Percentiles rank a stretch among this genome's conserved stretches.
Evolutionary conservation across 2,888 invertebrate species (phyloP).

Genomic region (Lasiommata megera): DNA sequence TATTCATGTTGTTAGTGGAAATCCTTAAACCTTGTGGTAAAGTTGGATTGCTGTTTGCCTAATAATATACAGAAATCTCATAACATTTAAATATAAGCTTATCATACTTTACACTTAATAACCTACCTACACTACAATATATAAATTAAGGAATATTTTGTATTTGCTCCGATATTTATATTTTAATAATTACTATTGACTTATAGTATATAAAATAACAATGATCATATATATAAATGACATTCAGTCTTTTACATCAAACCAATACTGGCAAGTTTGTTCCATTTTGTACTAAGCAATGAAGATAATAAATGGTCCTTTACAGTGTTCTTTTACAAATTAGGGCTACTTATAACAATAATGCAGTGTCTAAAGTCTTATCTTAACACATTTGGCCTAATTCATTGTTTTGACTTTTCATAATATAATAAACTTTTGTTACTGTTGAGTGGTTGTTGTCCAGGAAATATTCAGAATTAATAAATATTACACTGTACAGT

Average conservation of each 20-base stretch:
- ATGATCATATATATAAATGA: slow-evolving; percentile 61
- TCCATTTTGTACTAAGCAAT: slow-evolving; percentile 79
- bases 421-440: too few relatives aligned
- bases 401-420: background rate
- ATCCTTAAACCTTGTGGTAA: background rate
- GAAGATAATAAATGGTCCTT: slow-evolving; percentile 56
- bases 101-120: slow-evolving; percentile 30
- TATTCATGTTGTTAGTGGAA: background rate
- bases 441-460: background rate
- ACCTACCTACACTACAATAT: slow-evolving; percentile 10
- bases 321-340: slow-evolving; percentile 67
- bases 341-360: slow-evolving; percentile 36
- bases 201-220: slow-evolving; percentile 65
- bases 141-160: slow-evolving; percentile 29
- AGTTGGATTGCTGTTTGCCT: background rate
- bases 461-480: slow-evolving; percentile 3
- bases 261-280: slow-evolving; percentile 82
- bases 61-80: slow-evolving; percentile 18
- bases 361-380: background rate
- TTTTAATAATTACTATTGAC: slow-evolving; percentile 44
- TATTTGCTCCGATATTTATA: slow-evolving; percentile 25
- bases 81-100: slow-evolving; percentile 22
- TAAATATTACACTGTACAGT: slow-evolving; percentile 5
- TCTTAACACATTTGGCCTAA: background rate
- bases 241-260: slow-evolving; percentile 80